A percentile compares a stretch with the other conserved stretches of the same genome.
Conservation (phyloP, 2,113 vertebrate species). For the Pyrgilauda ruficollis region DNA sequence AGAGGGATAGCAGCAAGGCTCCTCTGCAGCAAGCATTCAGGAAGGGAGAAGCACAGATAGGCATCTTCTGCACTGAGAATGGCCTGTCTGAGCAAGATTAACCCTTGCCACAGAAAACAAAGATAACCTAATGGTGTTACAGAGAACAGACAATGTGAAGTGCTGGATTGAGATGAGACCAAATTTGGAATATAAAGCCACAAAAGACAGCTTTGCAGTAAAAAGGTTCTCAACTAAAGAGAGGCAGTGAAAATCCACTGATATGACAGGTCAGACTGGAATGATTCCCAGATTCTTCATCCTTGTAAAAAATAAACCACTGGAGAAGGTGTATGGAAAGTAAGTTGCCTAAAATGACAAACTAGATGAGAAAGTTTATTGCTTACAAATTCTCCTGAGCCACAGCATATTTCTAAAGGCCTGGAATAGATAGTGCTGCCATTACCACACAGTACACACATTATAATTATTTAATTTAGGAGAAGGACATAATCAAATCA, state of each 20-base stretch:
- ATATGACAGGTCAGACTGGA: background rate
- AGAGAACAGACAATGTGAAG: background rate
- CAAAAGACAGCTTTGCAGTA: background rate
- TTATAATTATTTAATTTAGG: conserved; percentile 59
- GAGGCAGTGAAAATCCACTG: background rate
- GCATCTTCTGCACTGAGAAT: conserved; percentile 16
- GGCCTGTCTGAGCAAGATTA: conserved; percentile 33
- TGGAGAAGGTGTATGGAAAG: background rate
- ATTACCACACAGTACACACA: background rate
- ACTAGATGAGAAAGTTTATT: background rate
- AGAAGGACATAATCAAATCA: conserved; percentile 54
- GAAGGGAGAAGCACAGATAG: conserved; percentile 21
- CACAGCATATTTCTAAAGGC: background rate
- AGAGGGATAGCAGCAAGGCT: conserved; percentile 2
- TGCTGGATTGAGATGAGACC: background rate
- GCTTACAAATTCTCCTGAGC: conserved; percentile 23
- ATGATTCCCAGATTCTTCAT: background rate
- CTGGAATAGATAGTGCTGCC: conserved; percentile 1
- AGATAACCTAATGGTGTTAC: background rate
- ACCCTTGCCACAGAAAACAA: conserved; percentile 48
- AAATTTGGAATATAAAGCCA: background rate
- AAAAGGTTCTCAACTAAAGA: background rate
- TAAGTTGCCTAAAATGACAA: conserved; percentile 1
- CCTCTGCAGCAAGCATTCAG: background rate
- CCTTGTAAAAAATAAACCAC: background rate